Evolutionary conservation across 2,797 vertebrate species (phyloP), one percentile per base, ranked within the genome.

Genomic region (Basileuterus tristriatus): DNA sequence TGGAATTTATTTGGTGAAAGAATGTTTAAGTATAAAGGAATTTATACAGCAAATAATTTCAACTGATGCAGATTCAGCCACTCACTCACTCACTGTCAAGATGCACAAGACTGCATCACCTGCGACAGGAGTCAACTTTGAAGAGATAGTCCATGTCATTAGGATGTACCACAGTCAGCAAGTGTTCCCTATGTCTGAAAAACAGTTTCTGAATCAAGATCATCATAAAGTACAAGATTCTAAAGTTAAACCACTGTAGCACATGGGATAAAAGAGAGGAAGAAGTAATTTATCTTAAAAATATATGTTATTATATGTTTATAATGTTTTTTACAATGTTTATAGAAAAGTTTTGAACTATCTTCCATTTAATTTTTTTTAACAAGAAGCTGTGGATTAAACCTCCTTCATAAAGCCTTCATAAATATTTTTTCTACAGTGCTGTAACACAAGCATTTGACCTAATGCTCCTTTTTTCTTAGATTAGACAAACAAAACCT

Each of bases 401-500:
- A 64, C 5, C 20, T 91, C 47, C 34, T 55, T 68, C 60, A 26
- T 46, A 85, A 85, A 83, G 5, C 6, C 30, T 85, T 83, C 44
- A 24, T 58, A 90, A 90, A 77, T 62, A 62, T 78, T 92, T 90
- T 90, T 91, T 55, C 39, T 83, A 64, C 39, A 29, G 46, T 24
- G 39, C 62, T 68, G 46, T 46, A 92, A 81, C 41, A 94, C 0
- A 0, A 90, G 39, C 0, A 0, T 71, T 94, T 81, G 83, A 91
- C 58, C 62, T 90, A 93, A 86, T 47, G 39, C 43, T 90, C 79
- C 53, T 75, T 86, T 83, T 92, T 87, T 64, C 69, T 88, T 74
- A 89, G 71, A 89, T 83, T 70, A 90, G 62, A 46, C 50, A 75
- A 87, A 84, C 43, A 82, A 95, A 92, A 58, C 29, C 18, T 80